Evolutionary conservation across 1,140 invertebrate species (phyloP), one percentile per base, ranked within the genome.

Genomic region (Cydia pomonella): DNA sequence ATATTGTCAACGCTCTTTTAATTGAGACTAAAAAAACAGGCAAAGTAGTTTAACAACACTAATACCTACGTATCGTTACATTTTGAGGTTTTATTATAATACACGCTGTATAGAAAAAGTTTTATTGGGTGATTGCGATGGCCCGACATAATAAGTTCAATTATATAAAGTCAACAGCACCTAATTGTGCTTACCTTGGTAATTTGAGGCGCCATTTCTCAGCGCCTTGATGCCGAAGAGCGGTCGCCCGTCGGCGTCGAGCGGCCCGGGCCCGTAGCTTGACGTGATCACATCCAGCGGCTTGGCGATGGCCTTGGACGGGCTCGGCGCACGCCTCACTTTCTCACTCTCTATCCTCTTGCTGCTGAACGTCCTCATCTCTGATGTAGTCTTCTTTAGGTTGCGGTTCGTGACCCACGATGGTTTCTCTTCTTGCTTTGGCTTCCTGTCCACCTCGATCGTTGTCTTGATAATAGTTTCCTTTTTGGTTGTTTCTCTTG

Each of bases 181-280:
- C 33, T 9, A 13, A 44, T 74, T 12, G 73, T 10, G 53, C 88
- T 90, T 94, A 89, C 93, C 92, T 90, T 90, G 94, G 82, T 93
- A 91, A 72, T 90, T 89, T 29, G 87, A 93, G 41, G 94, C 92
- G 75, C 95, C 95, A 76, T 95, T 95, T 76, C 96, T 94, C 53
- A 97, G 93, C 47, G 96, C 96, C 83, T 94, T 94, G 71, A 97
- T 94, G 47, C 96, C 96, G 87, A 97, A 97, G 25, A 97, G 92
- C 5, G 96, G 96, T 73, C 94, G 92, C n/a, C 96, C 96, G 80
- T 96, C 95, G 77, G 96, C 96, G 85, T 97, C 96, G 5, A 96
- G 96, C 50, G 97, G 97, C 3, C 96, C 96, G 3, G 96, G 95
- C 1, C 97, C 96, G 86, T 97, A 97, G 84, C 96, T 96, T 1